A percentile compares a stretch with the other conserved stretches of the same genome.
These are phyloP conservation scores for Dasysyrphus tricinctus DNA, from an alignment of 2,888 invertebrate species.

Conservation along the genomic window DNA sequence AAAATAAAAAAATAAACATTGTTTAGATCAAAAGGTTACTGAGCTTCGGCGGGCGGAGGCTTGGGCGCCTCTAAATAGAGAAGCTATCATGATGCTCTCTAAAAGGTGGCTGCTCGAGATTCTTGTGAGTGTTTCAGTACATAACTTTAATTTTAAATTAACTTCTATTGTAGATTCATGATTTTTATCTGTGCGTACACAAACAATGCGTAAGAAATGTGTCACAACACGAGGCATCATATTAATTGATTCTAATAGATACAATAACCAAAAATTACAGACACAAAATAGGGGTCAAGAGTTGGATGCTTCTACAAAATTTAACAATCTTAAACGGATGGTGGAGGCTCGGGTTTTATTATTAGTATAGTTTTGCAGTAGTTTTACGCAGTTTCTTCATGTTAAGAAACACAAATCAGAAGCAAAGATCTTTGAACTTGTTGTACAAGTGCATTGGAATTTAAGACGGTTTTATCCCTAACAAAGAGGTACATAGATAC, in stretches of 20 bases:
- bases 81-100: background rate
- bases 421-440: background rate
- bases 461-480: background rate
- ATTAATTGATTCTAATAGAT: slow-evolving; percentile 71
- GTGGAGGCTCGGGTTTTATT: background rate
- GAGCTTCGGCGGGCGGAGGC: slow-evolving; percentile 37
- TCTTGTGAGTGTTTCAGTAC: slow-evolving; percentile 1
- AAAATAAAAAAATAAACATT: slow-evolving; percentile 22
- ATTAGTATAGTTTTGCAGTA: background rate
- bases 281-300: slow-evolving; percentile 49
- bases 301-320: slow-evolving; percentile 20
- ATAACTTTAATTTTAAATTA: slow-evolving; percentile 66
- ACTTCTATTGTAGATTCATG: slow-evolving; percentile 62
- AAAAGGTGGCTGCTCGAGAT: background rate
- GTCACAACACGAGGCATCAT: slow-evolving; percentile 65
- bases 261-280: slow-evolving; percentile 27
- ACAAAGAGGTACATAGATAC: slow-evolving; percentile 7
- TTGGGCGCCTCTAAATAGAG: background rate
- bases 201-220: slow-evolving; percentile 62
- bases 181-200: slow-evolving; percentile 61
- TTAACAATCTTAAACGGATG: background rate
- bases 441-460: slow-evolving; percentile 9
- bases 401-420: background rate
- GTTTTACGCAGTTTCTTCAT: background rate
- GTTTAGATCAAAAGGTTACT: slow-evolving; percentile 60